Conservation (phyloP, 1,140 invertebrate species). For the Monomorium pharaonis region DNA sequence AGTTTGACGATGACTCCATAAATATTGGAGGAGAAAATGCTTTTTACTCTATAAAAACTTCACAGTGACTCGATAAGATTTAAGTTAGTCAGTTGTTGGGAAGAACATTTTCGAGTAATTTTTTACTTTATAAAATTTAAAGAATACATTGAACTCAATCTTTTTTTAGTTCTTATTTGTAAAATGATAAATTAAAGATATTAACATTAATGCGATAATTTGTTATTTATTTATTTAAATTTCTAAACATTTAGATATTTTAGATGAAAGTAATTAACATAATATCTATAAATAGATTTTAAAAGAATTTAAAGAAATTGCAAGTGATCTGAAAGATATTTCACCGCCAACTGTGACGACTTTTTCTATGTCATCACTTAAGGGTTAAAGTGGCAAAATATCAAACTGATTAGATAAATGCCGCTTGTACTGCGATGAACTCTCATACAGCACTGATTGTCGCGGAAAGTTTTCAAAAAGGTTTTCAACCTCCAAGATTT, state of each 20-base stretch:
- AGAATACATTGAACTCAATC: neutral
- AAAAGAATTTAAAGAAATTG: neutral
- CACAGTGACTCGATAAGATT: too few species aligned
- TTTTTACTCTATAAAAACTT: too few species aligned
- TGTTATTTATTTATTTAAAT: neutral
- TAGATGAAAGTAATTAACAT: neutral
- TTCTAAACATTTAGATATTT: neutral
- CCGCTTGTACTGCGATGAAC: neutral
- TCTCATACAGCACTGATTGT: too few species aligned
- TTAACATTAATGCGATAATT: neutral
- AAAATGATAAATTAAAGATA: neutral
- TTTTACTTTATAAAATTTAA: too few species aligned
- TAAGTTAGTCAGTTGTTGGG: too few species aligned
- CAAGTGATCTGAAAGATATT: neutral
- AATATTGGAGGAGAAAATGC: too few species aligned
- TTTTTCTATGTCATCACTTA: neutral
- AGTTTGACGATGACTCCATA: too few species aligned
- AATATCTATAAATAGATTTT: too few species aligned
- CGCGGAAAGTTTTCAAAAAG: too few species aligned
- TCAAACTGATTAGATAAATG: constrained; percentile 44
- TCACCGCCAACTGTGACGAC: neutral
- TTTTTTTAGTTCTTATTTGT: neutral
- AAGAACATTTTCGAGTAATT: too few species aligned
- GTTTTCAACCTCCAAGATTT: too few species aligned
- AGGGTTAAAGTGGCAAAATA: constrained; percentile 9